These are phyloP conservation scores for Pangasianodon hypophthalmus DNA, from an alignment of 2,113 vertebrate species.

Conservation along the genomic window DNA sequence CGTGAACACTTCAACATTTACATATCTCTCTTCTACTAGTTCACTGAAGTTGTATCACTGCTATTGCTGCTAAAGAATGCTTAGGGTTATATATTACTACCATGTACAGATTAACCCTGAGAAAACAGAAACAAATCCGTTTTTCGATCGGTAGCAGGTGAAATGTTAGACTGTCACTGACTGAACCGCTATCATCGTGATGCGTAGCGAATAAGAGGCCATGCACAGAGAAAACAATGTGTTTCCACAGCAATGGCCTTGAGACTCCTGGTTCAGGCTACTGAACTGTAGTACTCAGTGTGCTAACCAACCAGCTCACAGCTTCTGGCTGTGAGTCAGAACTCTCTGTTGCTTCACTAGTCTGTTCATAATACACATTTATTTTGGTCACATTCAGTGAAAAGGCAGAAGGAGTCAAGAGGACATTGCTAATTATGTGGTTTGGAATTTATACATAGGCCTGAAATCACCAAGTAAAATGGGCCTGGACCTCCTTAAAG, in stretches of 20 bases:
- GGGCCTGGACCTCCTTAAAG: not conserved
- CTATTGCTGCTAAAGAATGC: not conserved
- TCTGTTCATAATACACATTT: not conserved
- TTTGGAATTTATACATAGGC: not conserved
- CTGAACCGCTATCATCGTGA: slow-evolving; percentile 3
- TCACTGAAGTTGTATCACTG: not conserved
- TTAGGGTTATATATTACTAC: not conserved
- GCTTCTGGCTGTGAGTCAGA: slow-evolving; percentile 10
- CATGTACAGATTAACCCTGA: not conserved
- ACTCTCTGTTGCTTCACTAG: not conserved
- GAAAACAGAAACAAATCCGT: not conserved
- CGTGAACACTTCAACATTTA: not conserved
- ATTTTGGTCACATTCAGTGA: not conserved
- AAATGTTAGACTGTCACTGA: not conserved
- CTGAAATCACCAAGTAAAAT: not conserved
- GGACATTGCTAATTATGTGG: slow-evolving; percentile 4
- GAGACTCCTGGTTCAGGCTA: slow-evolving; percentile 1
- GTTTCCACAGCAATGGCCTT: slow-evolving; percentile 43
- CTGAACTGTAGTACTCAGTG: slow-evolving; percentile 8
- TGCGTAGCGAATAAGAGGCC: not conserved
- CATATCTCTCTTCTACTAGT: not conserved
- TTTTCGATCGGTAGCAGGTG: not conserved
- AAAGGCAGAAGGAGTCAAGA: not conserved
- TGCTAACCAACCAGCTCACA: not conserved
- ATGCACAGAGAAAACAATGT: not conserved